phyloP scores from a whole-genome alignment of 2,113 vertebrate species.

The Sander lucioperca region DNA sequence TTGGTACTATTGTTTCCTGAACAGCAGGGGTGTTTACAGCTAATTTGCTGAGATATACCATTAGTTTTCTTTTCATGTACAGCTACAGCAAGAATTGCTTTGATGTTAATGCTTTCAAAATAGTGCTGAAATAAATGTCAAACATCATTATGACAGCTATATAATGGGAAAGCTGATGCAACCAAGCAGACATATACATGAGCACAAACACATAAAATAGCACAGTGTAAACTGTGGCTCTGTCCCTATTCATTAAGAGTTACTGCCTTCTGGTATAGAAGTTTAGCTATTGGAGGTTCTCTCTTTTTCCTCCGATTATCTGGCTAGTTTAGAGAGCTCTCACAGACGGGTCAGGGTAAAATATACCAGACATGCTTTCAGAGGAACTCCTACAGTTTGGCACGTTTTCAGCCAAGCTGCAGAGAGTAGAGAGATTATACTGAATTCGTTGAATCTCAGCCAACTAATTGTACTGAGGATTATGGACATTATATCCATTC shows the following conservation, averaged over 20 bases:
- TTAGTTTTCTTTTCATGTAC: background rate
- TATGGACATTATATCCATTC: slow-evolving; percentile 7
- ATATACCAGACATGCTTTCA: slow-evolving; percentile 43
- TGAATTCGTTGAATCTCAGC: slow-evolving; percentile 32
- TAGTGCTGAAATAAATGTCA: background rate
- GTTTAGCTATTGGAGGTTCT: slow-evolving; percentile 43
- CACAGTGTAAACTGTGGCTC: background rate
- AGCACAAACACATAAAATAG: slow-evolving; percentile 35
- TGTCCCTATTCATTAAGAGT: slow-evolving; percentile 50
- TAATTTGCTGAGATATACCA: background rate
- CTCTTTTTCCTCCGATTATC: slow-evolving; percentile 58
- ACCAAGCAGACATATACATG: slow-evolving; percentile 13
- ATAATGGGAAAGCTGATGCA: slow-evolving; percentile 15
- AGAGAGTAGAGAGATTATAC: slow-evolving; percentile 33
- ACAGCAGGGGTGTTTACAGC: slow-evolving; percentile 15
- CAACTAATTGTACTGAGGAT: slow-evolving; percentile 18
- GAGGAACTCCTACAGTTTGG: slow-evolving; percentile 35
- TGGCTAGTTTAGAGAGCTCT: slow-evolving; percentile 48
- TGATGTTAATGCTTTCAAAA: slow-evolving; percentile 8
- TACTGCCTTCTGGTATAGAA: slow-evolving; percentile 45
- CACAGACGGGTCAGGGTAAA: slow-evolving; percentile 50
- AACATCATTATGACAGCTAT: slow-evolving; percentile 14
- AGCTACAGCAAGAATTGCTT: background rate
- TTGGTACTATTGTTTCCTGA: slow-evolving; percentile 6
- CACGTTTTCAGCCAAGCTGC: slow-evolving; percentile 29